These are phyloP conservation scores for Circaetus gallicus DNA, from an alignment of 2,113 vertebrate species.

Conservation along the genomic window DNA sequence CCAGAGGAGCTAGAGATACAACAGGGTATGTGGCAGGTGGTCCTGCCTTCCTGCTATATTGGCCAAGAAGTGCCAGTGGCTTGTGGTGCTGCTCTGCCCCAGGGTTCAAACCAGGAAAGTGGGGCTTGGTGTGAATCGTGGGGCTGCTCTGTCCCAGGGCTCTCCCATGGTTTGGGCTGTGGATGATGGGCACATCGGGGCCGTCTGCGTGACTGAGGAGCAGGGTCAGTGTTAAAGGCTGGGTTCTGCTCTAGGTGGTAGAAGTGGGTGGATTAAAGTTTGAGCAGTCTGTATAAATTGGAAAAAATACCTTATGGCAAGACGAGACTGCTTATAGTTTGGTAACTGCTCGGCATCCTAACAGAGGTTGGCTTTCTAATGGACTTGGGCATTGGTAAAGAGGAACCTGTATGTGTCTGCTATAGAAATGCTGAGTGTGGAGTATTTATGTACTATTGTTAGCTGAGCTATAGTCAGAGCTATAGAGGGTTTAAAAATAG, in stretches of 20 bases:
- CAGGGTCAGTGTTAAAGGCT: background rate
- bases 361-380: background rate
- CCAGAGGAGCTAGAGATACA: background rate
- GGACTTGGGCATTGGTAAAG: background rate
- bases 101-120: background rate
- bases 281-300: background rate
- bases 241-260: background rate
- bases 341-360: background rate
- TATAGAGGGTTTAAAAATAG: constrained; percentile 64
- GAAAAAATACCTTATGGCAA: background rate
- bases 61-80: fast-evolving
- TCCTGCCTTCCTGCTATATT: background rate
- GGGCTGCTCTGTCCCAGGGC: background rate
- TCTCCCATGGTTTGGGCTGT: background rate
- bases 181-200: fast-evolving
- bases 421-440: background rate
- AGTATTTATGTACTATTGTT: constrained; percentile 45
- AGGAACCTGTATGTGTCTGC: background rate
- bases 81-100: background rate
- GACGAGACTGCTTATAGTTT: background rate
- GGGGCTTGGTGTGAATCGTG: background rate
- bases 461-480: constrained; percentile 37
- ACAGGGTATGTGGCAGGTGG: fast-evolving
- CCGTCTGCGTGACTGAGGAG: no score
- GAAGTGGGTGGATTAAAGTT: fast-evolving